phyloP scores from a whole-genome alignment of 2,797 vertebrate genomes.

The Astyanax mexicanus region DNA sequence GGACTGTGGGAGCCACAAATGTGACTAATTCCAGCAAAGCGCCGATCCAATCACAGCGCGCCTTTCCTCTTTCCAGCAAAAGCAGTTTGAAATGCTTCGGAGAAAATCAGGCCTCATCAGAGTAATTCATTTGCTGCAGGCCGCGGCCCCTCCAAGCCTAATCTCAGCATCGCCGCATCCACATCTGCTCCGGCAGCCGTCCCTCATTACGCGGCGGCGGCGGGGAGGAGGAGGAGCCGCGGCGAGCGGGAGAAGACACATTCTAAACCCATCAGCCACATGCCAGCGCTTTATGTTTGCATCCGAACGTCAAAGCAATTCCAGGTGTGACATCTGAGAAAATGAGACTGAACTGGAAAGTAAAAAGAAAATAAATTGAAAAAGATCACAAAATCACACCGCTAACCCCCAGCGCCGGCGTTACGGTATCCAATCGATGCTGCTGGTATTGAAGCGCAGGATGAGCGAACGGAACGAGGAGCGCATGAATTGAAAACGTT shows the following conservation, averaged over 20 bases:
- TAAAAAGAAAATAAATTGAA: background rate
- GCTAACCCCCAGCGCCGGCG: background rate
- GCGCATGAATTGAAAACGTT: constrained; percentile 33
- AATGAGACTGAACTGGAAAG: constrained; percentile 34
- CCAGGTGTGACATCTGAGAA: constrained; percentile 45
- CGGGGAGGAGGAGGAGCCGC: background rate
- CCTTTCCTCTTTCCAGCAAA: background rate
- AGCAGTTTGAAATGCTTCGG: background rate
- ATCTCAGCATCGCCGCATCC: constrained; percentile 16
- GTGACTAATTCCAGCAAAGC: background rate
- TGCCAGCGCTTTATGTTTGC: constrained; percentile 43
- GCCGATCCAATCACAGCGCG: background rate
- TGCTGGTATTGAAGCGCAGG: constrained; percentile 1
- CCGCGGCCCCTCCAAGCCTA: constrained; percentile 28
- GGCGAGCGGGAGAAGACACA: constrained; percentile 6
- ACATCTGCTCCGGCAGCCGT: constrained; percentile 38
- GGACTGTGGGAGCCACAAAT: too few species aligned
- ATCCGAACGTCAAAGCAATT: constrained; percentile 59
- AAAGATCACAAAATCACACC: background rate
- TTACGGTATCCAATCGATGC: constrained; percentile 20
- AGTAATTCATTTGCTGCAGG: constrained; percentile 8
- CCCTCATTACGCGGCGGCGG: constrained; percentile 26
- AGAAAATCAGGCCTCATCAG: constrained; percentile 13
- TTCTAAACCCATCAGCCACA: constrained; percentile 23
- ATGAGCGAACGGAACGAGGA: constrained; percentile 10